Evolutionary conservation across 2,888 invertebrate species (phyloP).

Genomic region (Drosophila meridionalis): DNA sequence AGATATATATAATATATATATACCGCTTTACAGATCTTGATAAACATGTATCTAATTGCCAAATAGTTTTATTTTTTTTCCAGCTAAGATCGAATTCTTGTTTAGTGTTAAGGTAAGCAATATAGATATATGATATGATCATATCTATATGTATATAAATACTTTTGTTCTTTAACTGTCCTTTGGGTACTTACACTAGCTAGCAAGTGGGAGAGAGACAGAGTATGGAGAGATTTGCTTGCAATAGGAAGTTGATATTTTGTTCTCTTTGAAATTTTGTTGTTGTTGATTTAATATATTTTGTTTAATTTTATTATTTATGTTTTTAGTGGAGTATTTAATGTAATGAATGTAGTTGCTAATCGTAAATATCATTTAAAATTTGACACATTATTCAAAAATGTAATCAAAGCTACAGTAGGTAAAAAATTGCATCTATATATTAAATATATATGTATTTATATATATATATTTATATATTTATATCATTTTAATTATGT

Average conservation of each 20-base stretch:
- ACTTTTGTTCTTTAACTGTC: slow-evolving; percentile 2
- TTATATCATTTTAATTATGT: slow-evolving; percentile 48
- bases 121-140: slow-evolving; percentile 12
- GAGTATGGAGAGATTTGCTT: slow-evolving; percentile 32
- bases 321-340: slow-evolving; percentile 20
- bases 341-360: slow-evolving; percentile 35
- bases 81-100: slow-evolving; percentile 31
- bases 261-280: slow-evolving; percentile 28
- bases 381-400: slow-evolving; percentile 80
- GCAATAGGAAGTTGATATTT: slow-evolving; percentile 56
- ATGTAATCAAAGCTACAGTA: slow-evolving; percentile 80
- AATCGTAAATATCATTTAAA: slow-evolving; percentile 74
- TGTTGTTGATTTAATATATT: slow-evolving; percentile 9
- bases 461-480: slow-evolving; percentile 28
- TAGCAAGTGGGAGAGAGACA: slow-evolving; percentile 14
- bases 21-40: background rate
- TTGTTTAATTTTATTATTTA: slow-evolving; percentile 28
- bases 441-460: slow-evolving; percentile 42
- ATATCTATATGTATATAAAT: slow-evolving; percentile 1
- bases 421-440: slow-evolving; percentile 78
- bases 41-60: slow-evolving; percentile 5
- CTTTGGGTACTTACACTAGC: slow-evolving; percentile 26
- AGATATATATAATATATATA: background rate
- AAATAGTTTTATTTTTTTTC: slow-evolving; percentile 3
- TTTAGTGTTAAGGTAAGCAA: slow-evolving; percentile 38